Base-by-base conservation (phyloP, 2,888 invertebrate species). In the Allophyes oxyacanthae region DNA sequence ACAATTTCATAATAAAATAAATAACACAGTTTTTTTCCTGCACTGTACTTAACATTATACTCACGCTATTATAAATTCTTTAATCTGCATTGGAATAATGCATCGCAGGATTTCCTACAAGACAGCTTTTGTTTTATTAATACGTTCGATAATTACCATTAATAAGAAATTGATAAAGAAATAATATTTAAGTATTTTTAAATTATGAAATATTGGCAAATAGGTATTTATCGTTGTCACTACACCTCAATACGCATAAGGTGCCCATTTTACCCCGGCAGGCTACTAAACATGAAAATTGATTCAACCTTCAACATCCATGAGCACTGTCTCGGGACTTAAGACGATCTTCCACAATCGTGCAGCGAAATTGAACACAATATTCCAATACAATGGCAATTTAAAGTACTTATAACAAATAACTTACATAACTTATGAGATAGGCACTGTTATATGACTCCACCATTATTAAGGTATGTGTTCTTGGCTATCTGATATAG, bases 401-500 rank as follows among this genome's bases (percentile, higher is more conserved):
- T 46, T 54, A 60, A 60, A 51, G 52, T 71, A 71, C 51, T 62
- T 56, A 65, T 33, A 58, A 59, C 58, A 57, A 62, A 51, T 59
- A 57, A 55, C 54, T 64, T 50, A 69, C n/a, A 49, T 6, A 25
- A 71, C 44, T 45, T 57, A 57, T 20, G 37, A 46, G 46, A 64
- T 55, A 50, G 45, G 9, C 46, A 61, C 75, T 88, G 87, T 72
- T 91, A 88, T 82, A 89, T 81, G 13, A 88, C 79, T 54, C 89
- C 92, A 33, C 91, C 91, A 64, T 78, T 89, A 68, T 82, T 85
- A 32, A 92, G 72, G 73, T 86, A 94, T 54, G 94, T 92, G 71
- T 90, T 88, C 75, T 90, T 92, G 9, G 94, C 94, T 62, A 93
- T 90, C 80, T 89, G 80, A 72, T 86, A 84, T 6, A 94, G 84